These are phyloP conservation scores for Caenorhabditis latens DNA, from an alignment of 1,140 invertebrate genomes.

Conservation along the genomic window DNA sequence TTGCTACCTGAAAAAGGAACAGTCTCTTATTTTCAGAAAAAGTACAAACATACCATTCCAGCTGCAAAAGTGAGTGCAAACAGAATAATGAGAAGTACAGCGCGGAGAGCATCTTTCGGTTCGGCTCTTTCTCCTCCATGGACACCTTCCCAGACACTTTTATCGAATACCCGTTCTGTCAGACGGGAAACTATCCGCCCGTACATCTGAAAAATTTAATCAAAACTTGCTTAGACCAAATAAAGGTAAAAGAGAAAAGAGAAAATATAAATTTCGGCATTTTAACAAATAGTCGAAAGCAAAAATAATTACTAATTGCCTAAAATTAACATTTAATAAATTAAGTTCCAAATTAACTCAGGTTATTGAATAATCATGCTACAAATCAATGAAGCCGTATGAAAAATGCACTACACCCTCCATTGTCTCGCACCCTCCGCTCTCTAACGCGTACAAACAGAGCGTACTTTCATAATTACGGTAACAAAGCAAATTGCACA, in stretches of 20 bases:
- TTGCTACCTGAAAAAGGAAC: conserved; percentile 57
- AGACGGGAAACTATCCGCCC: conserved; percentile 21
- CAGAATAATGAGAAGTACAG: conserved; percentile 69
- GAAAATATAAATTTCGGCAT: neutral
- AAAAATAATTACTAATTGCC: too few relatives aligned
- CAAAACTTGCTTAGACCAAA: neutral
- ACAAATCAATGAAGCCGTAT: too few relatives aligned
- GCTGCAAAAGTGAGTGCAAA: conserved; percentile 74
- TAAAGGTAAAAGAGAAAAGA: neutral
- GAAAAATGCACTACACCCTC: neutral
- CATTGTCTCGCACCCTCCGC: neutral
- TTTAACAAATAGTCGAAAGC: too few relatives aligned
- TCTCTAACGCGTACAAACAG: neutral
- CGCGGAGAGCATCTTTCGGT: conserved; percentile 67
- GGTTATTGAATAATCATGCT: too few relatives aligned
- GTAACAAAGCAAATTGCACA: too few relatives aligned
- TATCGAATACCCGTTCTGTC: neutral
- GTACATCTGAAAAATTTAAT: conserved; percentile 33
- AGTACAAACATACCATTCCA: conserved; percentile 67
- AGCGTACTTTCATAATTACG: conserved; percentile 4
- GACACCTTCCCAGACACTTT: neutral
- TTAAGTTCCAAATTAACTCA: too few relatives aligned
- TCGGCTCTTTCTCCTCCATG: neutral
- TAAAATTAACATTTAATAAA: too few relatives aligned
- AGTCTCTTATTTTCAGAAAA: neutral